phyloP scores from a whole-genome alignment of 2,888 invertebrate genomes.

The Anodontia alba region DNA sequence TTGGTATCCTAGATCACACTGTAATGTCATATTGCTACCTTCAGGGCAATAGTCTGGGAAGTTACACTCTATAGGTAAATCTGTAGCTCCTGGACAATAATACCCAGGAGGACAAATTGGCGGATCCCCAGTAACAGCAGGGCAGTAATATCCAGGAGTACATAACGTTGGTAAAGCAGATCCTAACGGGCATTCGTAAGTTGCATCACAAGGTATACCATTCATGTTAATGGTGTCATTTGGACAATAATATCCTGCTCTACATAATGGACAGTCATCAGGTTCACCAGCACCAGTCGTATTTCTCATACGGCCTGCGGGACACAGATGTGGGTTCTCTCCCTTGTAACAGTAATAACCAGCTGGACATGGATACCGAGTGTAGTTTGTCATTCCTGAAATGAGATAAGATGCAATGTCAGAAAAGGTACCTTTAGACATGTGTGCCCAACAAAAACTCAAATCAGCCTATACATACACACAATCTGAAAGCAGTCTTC shows the following conservation, averaged over 20 bases:
- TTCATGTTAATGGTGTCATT: constrained; percentile 78
- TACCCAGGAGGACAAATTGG: constrained; percentile 81
- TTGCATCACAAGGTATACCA: constrained; percentile 79
- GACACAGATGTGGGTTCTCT: constrained; percentile 80
- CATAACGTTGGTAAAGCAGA: constrained; percentile 77
- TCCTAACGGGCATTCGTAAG: constrained; percentile 79
- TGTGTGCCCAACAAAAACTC: no score
- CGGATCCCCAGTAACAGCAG: constrained; percentile 74
- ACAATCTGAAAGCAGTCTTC: no score
- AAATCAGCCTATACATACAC: no score
- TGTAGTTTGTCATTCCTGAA: constrained; percentile 79
- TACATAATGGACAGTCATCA: constrained; percentile 77
- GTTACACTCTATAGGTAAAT: constrained; percentile 74
- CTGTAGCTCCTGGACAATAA: constrained; percentile 80
- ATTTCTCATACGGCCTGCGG: constrained; percentile 81
- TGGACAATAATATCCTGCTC: constrained; percentile 79
- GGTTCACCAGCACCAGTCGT: constrained; percentile 72
- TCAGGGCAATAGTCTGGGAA: constrained; percentile 81
- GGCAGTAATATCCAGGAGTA: constrained; percentile 78
- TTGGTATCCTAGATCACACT: constrained; percentile 79
- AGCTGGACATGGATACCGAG: constrained; percentile 78
- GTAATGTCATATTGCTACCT: constrained; percentile 77
- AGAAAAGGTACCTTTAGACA: no score
- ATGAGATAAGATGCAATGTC: no score
- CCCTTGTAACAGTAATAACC: constrained; percentile 80